Evolutionary conservation across 2,797 vertebrate species (phyloP).

Genomic region (Siniperca obscura): DNA sequence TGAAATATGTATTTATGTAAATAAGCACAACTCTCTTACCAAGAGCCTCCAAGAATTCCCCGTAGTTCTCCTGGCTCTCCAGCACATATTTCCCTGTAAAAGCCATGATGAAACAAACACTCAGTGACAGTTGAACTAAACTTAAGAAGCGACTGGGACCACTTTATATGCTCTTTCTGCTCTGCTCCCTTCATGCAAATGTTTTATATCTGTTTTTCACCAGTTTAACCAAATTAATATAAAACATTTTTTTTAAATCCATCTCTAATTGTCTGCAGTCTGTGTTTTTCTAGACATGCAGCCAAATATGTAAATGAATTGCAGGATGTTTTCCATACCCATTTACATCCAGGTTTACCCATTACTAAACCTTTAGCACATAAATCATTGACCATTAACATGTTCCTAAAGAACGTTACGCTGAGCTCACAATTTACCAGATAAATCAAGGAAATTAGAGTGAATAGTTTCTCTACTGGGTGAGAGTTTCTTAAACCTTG

Average conservation of each 20-base stretch:
- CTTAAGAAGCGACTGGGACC: not conserved
- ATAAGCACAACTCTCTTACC: not conserved
- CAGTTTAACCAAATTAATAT: not conserved
- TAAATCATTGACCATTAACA: not conserved
- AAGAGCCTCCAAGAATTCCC: constrained; percentile 8
- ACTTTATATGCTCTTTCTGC: not conserved
- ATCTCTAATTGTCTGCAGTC: not conserved
- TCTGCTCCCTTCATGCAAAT: not conserved
- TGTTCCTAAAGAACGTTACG: not conserved
- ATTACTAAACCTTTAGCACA: not conserved
- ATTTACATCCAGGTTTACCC: not conserved
- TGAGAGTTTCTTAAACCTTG: not conserved
- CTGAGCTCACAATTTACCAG: not conserved
- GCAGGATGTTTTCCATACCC: not conserved
- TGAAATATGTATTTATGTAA: not conserved
- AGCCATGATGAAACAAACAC: constrained; percentile 1
- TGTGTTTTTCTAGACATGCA: not conserved
- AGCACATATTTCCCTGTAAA: constrained; percentile 15
- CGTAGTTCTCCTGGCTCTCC: constrained; percentile 7
- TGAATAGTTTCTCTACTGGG: too few species aligned
- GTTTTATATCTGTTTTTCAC: not conserved
- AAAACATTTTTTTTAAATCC: too few species aligned
- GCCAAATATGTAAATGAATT: not conserved
- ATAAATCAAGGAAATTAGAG: too few species aligned
- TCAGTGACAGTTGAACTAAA: not conserved